phyloP scores from a whole-genome alignment of 2,113 vertebrate species.

The Reinhardtius hippoglossoides region DNA sequence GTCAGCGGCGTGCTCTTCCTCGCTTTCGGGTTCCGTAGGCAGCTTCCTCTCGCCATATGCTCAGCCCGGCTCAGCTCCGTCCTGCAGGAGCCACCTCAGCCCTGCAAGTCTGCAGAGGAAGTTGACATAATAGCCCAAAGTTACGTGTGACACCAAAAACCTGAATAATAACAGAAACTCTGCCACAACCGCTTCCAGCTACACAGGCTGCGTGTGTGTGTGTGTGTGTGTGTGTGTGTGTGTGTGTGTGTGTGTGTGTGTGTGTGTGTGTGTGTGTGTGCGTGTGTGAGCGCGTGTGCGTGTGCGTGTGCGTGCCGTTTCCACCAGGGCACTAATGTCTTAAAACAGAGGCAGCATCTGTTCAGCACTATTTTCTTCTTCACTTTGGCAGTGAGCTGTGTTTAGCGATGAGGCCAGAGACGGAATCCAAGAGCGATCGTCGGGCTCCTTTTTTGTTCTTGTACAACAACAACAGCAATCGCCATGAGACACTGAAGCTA shows the following conservation, averaged over 20 bases:
- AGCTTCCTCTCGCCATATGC: conserved; percentile 75
- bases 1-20: conserved; percentile 26
- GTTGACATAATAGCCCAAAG: conserved; percentile 66
- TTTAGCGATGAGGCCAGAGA: conserved; percentile 9
- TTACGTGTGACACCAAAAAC: conserved; percentile 70
- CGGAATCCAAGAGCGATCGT: not conserved
- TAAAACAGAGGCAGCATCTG: conserved; percentile 51
- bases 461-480: not conserved
- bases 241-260: conserved; percentile 9
- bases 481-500: not conserved
- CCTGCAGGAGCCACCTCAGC: conserved; percentile 70
- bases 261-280: conserved; percentile 12
- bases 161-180: conserved; percentile 65
- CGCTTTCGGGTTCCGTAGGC: conserved; percentile 32
- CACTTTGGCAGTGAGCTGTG: conserved; percentile 9
- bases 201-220: conserved; percentile 12
- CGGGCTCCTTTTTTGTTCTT: not conserved
- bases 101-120: conserved; percentile 61
- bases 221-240: conserved; percentile 12
- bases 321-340: conserved; percentile 46
- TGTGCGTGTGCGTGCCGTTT: conserved; percentile 14
- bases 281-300: no score
- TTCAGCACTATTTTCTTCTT: conserved; percentile 34
- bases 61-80: conserved; percentile 43
- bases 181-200: conserved; percentile 55